A percentile compares a stretch with the other conserved stretches of the same genome.
Conservation (phyloP, 2,888 invertebrate genomes). For the Pollenia griseotomentosa region DNA sequence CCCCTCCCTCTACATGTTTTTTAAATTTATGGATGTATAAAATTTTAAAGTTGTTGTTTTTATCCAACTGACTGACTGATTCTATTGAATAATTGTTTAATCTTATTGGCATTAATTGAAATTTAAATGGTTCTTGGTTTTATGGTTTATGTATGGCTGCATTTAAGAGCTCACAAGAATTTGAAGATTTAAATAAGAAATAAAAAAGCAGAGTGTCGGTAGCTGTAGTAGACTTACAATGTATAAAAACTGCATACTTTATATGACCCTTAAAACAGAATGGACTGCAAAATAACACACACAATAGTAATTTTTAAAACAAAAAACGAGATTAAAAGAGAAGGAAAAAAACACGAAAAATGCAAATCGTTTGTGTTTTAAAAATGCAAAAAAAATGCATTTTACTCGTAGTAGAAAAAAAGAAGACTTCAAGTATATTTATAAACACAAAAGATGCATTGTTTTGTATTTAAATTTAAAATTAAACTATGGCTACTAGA, state of each 20-base stretch:
- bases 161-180: not conserved
- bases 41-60: slow-evolving; percentile 40
- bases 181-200: slow-evolving; percentile 23
- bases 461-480: slow-evolving; percentile 55
- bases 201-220: not conserved
- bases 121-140: slow-evolving; percentile 65
- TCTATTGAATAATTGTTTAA: slow-evolving; percentile 68
- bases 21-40: not conserved
- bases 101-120: slow-evolving; percentile 71
- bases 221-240: slow-evolving; percentile 11
- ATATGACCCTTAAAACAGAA: slow-evolving; percentile 41
- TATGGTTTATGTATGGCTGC: not conserved
- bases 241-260: not conserved
- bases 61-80: not conserved
- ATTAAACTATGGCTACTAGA: slow-evolving; percentile 27
- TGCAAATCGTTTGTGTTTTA: slow-evolving; percentile 56
- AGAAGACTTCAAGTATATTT: slow-evolving; percentile 11
- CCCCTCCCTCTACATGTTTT: not conserved
- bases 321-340: not conserved
- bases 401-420: not conserved
- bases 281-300: slow-evolving; percentile 21
- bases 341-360: slow-evolving; percentile 1
- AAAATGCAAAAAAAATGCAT: slow-evolving; percentile 39
- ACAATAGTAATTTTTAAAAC: slow-evolving; percentile 1
- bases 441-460: slow-evolving; percentile 48